phyloP scores from a whole-genome alignment of 2,888 invertebrate species.

The Hesperia comma region DNA sequence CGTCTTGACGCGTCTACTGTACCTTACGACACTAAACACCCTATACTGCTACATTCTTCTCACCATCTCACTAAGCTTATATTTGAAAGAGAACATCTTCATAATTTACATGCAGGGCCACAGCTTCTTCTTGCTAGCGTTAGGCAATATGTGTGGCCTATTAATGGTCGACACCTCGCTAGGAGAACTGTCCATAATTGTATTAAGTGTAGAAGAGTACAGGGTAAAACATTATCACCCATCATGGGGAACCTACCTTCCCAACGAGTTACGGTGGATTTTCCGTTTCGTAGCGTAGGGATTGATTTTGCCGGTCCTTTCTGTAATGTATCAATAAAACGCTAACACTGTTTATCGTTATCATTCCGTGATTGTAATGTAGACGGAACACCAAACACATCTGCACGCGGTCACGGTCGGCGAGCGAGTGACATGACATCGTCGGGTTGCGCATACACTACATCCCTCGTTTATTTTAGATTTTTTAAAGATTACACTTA shows the following conservation, averaged over 20 bases:
- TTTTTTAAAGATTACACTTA: no score
- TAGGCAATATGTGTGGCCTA: constrained; percentile 43
- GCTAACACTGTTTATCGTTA: no score
- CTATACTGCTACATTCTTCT: constrained; percentile 38
- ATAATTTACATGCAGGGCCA: constrained; percentile 43
- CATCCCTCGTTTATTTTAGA: no score
- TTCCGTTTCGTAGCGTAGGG: constrained; percentile 16
- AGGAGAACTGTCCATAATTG: constrained; percentile 40
- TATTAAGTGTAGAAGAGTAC: constrained; percentile 37
- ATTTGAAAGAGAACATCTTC: constrained; percentile 40
- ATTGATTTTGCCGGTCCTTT: constrained; percentile 18
- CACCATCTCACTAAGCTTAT: constrained; percentile 41
- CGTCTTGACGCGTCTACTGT: constrained; percentile 19
- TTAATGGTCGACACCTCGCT: constrained; percentile 42
- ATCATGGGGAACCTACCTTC: constrained; percentile 48
- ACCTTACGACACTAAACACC: constrained; percentile 37
- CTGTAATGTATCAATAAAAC: no score
- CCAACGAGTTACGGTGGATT: constrained; percentile 34
- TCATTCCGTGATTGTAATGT: no score
- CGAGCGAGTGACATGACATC: no score
- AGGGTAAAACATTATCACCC: constrained; percentile 42
- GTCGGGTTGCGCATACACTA: no score
- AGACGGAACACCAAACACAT: no score
- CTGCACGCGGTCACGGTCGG: no score
- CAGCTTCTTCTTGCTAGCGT: constrained; percentile 42